A percentile compares a stretch with the other conserved stretches of the same genome.
These are phyloP conservation scores for Autographa pulchrina DNA, from an alignment of 2,888 invertebrate species.

Conservation along the genomic window DNA sequence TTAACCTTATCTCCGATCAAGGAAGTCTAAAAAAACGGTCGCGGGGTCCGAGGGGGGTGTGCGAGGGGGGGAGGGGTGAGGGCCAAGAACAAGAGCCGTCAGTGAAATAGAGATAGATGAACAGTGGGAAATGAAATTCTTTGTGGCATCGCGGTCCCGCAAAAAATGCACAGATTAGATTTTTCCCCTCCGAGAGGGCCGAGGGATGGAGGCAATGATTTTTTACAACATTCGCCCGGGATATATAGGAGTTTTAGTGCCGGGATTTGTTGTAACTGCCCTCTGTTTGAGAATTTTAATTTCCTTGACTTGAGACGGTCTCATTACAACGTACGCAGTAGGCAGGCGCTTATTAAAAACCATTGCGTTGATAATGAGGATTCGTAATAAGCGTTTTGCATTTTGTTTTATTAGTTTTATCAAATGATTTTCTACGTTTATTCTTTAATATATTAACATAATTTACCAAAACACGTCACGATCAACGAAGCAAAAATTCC, in stretches of 20 bases:
- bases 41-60: constrained; percentile 69
- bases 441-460: neutral
- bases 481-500: neutral
- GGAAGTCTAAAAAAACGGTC: constrained; percentile 87
- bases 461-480: neutral
- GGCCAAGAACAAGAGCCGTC: constrained; percentile 89
- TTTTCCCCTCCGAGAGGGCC: constrained; percentile 87
- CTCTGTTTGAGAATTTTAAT: constrained; percentile 88
- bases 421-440: neutral
- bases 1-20: constrained; percentile 89
- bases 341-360: constrained; percentile 35
- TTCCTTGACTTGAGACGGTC: constrained; percentile 82
- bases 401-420: neutral
- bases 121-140: constrained; percentile 90
- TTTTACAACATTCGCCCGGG: constrained; percentile 87
- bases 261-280: constrained; percentile 88
- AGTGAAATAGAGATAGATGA: constrained; percentile 90
- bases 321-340: constrained; percentile 59
- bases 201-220: constrained; percentile 89
- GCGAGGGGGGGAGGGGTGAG: constrained; percentile 71
- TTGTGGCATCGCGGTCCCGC: constrained; percentile 90
- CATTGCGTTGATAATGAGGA: constrained; percentile 28
- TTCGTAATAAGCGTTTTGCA: constrained; percentile 29
- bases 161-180: constrained; percentile 90
- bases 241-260: constrained; percentile 88